Conservation (phyloP, 2,888 invertebrate species). For the Brenthis ino region DNA sequence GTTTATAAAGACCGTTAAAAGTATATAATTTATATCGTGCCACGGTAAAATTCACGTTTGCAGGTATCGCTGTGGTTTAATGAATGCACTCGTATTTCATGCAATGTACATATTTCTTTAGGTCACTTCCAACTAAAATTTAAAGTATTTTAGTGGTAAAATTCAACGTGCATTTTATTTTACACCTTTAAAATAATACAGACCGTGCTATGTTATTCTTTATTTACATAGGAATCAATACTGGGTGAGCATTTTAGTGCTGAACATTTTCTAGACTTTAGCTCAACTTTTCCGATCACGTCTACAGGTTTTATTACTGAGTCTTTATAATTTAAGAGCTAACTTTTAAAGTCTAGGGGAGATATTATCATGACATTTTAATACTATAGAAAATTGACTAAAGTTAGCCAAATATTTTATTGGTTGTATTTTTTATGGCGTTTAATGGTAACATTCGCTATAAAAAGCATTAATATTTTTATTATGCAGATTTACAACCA, state of each 20-base stretch:
- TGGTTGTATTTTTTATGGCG: no score
- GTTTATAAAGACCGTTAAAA: conserved; percentile 27
- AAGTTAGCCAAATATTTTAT: no score
- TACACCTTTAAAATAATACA: neutral
- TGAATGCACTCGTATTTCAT: conserved; percentile 36
- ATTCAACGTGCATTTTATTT: neutral
- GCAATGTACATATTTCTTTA: conserved; percentile 36
- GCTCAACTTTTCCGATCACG: neutral
- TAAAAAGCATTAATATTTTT: no score
- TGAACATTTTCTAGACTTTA: neutral
- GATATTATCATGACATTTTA: neutral
- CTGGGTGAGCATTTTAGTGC: neutral
- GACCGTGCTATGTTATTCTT: no score
- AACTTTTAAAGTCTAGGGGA: neutral
- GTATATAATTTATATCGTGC: conserved; percentile 31
- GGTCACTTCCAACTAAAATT: conserved; percentile 30
- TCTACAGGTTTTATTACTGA: neutral
- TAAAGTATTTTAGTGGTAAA: conserved; percentile 4
- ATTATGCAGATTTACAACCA: no score
- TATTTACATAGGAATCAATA: neutral
- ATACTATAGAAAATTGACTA: no score
- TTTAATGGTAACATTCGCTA: no score
- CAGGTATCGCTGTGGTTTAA: conserved; percentile 34
- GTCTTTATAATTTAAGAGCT: neutral
- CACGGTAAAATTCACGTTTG: conserved; percentile 34